Evolutionary conservation across 2,113 vertebrate genomes (phyloP), one percentile per base, ranked within the genome.

Genomic region (Dicrurus megarhynchus): DNA sequence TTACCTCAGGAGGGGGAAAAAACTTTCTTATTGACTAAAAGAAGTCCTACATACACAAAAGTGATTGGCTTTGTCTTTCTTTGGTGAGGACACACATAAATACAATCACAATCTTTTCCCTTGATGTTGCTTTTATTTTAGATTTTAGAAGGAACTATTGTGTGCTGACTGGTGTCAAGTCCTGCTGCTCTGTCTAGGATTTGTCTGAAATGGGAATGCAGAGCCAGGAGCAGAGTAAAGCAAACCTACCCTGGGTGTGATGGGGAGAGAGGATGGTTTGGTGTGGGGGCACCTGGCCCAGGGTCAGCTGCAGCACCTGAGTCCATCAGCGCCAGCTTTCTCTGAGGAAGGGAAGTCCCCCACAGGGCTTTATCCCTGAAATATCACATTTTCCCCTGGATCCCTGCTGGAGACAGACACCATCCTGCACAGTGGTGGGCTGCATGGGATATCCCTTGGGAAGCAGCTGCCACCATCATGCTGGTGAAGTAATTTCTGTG

Each of bases 91-190:
- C 9, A 55, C 17, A 35, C 3, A 16, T 8, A 11, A 32, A 49
- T 7, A 37, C 16, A 64, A 49, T n/a, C 15, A 47, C 7, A 6
- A 10, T 30, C 37, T 52, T 61, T 39, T 23, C 21, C 30, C 30
- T 55, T 14, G 18, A 13, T 8, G 30, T 11, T n/a, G 42, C 3
- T 63, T 89, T 78, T 41, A 21, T 39, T 78, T 85, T 39, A 64
- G 59, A 28, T 28, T 75, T 87, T 57, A 61, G 71, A 68, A 76
- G 18, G 41, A 60, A 10, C 6, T 42, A 3, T 2, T 33, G 11
- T 27, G 23, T 0, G 0, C 9, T 33, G 30, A 8, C 5, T 7
- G 9, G 39, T 2, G 0, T 53, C 8, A 8, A 46, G 14, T 28
- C 28, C 69, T 13, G 4, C 61, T 86, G 44, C 37, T 65, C 19